These are phyloP conservation scores for Drosophila lacertosa DNA, from an alignment of 1,140 invertebrate species.

Conservation along the genomic window DNA sequence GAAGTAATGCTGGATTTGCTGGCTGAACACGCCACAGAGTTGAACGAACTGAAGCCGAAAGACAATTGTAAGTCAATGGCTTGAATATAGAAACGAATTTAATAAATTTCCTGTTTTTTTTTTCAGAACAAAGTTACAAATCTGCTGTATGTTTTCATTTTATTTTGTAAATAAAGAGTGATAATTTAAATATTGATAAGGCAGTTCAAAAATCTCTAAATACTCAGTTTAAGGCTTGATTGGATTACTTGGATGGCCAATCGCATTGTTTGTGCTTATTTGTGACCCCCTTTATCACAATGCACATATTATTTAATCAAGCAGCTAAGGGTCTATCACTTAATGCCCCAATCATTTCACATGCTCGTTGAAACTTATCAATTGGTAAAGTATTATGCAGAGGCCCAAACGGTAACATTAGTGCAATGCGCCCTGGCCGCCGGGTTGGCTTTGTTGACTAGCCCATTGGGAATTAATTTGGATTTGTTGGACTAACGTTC, in stretches of 20 bases:
- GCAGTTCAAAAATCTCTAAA: background rate
- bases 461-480: conserved; percentile 77
- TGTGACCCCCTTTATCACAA: conserved; percentile 9
- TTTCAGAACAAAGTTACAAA: background rate
- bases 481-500: conserved; percentile 62
- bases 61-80: conserved; percentile 47
- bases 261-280: conserved; percentile 2
- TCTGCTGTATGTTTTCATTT: too few species aligned
- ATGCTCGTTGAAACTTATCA: conserved; percentile 50
- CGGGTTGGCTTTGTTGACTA: conserved; percentile 65
- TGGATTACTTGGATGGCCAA: conserved; percentile 15
- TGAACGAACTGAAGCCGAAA: conserved; percentile 68
- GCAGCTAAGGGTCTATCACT: conserved; percentile 21
- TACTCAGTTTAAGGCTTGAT: background rate
- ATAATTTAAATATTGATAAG: background rate
- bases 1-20: conserved; percentile 78
- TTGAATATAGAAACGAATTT: background rate
- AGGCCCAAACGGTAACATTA: conserved; percentile 6
- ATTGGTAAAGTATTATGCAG: conserved; percentile 38
- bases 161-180: background rate
- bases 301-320: conserved; percentile 5
- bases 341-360: conserved; percentile 39
- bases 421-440: conserved; percentile 18
- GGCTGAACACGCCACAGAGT: conserved; percentile 76
- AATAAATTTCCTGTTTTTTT: background rate